Percentiles rank a stretch among this genome's conserved stretches.
Evolutionary conservation across 2,113 vertebrate species (phyloP).

Genomic region (Pseudorasbora parva): DNA sequence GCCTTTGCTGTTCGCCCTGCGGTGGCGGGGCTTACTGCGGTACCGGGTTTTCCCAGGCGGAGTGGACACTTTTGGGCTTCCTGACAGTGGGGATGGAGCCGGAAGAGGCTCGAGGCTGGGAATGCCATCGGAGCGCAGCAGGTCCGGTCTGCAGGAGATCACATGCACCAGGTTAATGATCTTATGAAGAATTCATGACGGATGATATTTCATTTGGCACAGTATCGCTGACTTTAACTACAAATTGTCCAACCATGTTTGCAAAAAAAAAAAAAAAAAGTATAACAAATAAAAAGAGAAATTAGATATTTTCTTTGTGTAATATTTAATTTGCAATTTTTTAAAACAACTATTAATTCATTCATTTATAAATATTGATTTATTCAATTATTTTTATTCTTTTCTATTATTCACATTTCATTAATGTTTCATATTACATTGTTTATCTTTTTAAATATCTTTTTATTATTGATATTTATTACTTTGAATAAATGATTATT

Average conservation of each 20-base stretch:
- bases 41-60: constrained; percentile 88
- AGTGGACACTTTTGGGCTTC: constrained; percentile 91
- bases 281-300: too few species aligned
- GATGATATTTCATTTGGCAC: not conserved
- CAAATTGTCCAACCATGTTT: not conserved
- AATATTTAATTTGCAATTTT: too few species aligned
- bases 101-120: constrained; percentile 83
- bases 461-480: not conserved
- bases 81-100: constrained; percentile 85
- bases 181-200: not conserved
- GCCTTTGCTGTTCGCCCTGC: constrained; percentile 93
- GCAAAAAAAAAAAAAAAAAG: not conserved
- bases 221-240: not conserved
- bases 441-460: too few species aligned
- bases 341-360: not conserved
- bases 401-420: too few species aligned
- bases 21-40: constrained; percentile 93
- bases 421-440: too few species aligned
- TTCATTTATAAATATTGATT: too few species aligned
- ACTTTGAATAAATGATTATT: too few species aligned
- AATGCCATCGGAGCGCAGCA: constrained; percentile 92
- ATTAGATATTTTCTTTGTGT: too few species aligned
- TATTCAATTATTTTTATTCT: not conserved
- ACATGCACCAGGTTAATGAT: not conserved
- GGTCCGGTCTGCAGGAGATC: constrained; percentile 82